phyloP scores from a whole-genome alignment of 2,797 vertebrate genomes.

The Microctenopoma steveboyesi region DNA sequence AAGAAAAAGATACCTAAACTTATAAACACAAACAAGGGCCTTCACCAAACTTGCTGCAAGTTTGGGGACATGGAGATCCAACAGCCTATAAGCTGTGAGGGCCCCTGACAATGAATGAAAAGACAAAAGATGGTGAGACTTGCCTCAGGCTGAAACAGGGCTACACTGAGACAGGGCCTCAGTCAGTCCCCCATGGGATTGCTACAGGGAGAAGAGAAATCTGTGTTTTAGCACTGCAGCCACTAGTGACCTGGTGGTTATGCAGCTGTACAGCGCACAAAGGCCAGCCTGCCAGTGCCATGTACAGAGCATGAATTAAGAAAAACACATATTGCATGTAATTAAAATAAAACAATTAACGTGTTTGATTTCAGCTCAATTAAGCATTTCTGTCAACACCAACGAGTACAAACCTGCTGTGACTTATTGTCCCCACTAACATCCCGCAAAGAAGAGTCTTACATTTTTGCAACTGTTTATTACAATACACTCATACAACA shows the following conservation, averaged over 20 bases:
- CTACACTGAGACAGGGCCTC: constrained; percentile 99
- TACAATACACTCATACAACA: constrained; percentile 89
- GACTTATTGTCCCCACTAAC: constrained; percentile 83
- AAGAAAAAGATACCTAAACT: constrained; percentile 34
- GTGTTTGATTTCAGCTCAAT: constrained; percentile 23
- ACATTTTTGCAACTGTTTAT: constrained; percentile 91
- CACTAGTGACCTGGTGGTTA: constrained; percentile 83
- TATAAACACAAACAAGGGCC: constrained; percentile 87
- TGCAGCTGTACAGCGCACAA: constrained; percentile 65
- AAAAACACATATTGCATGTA: background rate
- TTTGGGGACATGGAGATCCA: constrained; percentile 96
- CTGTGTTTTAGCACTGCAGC: constrained; percentile 94
- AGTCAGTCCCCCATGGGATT: constrained; percentile 98
- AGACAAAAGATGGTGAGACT: constrained; percentile 96
- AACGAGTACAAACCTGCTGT: constrained; percentile 89
- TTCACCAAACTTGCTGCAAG: constrained; percentile 99
- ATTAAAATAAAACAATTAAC: constrained; percentile 10
- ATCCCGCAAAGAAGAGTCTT: constrained; percentile 87
- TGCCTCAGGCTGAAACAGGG: constrained; percentile 98
- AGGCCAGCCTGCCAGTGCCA: constrained; percentile 18
- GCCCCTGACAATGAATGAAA: constrained; percentile 91
- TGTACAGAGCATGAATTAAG: constrained; percentile 39
- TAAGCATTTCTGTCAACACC: constrained; percentile 26
- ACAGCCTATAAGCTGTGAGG: constrained; percentile 95
- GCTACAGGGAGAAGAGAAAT: constrained; percentile 99